Evolutionary conservation across 2,113 vertebrate species (phyloP).

Genomic region (Sturnira hondurensis): DNA sequence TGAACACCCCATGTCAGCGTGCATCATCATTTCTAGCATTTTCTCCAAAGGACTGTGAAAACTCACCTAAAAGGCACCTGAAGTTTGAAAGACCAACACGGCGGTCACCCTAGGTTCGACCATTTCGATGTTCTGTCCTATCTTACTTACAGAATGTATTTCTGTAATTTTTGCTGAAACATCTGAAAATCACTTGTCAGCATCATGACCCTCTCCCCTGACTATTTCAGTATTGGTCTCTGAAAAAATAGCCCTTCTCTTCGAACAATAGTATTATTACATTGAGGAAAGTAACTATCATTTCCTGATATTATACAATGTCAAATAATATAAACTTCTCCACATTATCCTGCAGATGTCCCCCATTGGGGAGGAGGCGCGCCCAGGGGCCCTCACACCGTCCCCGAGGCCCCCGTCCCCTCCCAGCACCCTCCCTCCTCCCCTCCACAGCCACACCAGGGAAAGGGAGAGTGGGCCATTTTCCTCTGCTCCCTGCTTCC

Average conservation of each 20-base stretch:
- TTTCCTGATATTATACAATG: neutral
- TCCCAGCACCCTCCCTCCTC: neutral
- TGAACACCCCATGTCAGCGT: neutral
- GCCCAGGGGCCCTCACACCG: rapidly evolving
- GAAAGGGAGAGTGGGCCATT: neutral
- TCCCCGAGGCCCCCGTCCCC: neutral
- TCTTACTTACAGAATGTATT: too few species aligned
- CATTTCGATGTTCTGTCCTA: too few species aligned
- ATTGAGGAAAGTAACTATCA: neutral
- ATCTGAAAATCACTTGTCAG: neutral
- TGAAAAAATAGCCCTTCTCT: neutral
- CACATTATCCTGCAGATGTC: neutral
- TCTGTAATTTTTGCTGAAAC: too few species aligned
- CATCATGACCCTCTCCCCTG: neutral
- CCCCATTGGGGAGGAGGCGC: too few species aligned
- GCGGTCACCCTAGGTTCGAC: neutral
- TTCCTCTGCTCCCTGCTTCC: neutral
- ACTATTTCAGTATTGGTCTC: neutral
- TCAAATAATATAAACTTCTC: neutral
- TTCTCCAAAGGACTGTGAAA: neutral
- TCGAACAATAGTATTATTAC: neutral
- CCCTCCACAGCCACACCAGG: neutral
- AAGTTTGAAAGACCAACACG: too few species aligned
- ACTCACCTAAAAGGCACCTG: too few species aligned
- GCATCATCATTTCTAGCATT: neutral